These are phyloP conservation scores for Harlomillsia oculata DNA, from an alignment of 1,140 invertebrate species.

Conservation along the genomic window DNA sequence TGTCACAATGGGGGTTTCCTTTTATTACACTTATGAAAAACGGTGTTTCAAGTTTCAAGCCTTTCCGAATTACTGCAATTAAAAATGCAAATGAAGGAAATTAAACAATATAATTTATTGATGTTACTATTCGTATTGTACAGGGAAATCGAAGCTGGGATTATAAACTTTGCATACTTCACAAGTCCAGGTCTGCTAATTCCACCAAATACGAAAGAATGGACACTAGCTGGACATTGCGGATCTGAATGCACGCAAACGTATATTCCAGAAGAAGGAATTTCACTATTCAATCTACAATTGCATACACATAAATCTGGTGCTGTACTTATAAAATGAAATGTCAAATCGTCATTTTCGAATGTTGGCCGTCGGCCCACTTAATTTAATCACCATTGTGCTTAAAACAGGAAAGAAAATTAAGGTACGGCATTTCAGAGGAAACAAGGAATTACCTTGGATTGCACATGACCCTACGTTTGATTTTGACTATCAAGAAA, in stretches of 20 bases:
- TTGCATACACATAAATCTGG: constrained; percentile 23
- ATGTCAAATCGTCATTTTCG: no score
- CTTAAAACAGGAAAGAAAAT: constrained; percentile 50
- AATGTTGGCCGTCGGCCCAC: not conserved
- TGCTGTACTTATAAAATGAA: not conserved
- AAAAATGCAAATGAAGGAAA: no score
- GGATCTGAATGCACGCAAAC: constrained; percentile 5
- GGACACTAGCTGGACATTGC: constrained; percentile 8
- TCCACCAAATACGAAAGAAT: constrained; percentile 10
- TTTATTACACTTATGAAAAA: no score
- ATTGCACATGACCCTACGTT: constrained; percentile 57
- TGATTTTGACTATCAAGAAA: constrained; percentile 53
- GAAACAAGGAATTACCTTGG: constrained; percentile 51
- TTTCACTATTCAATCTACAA: constrained; percentile 11
- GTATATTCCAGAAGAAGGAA: not conserved
- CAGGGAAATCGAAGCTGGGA: constrained; percentile 10
- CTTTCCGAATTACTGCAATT: no score
- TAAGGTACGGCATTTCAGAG: constrained; percentile 53
- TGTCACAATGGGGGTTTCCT: no score
- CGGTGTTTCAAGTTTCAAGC: no score
- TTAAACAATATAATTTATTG: no score
- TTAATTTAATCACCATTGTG: not conserved
- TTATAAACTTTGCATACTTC: not conserved
- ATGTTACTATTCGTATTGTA: no score
- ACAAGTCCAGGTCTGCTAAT: not conserved